Conservation (phyloP, 2,113 vertebrate species). For the Merops nubicus region DNA sequence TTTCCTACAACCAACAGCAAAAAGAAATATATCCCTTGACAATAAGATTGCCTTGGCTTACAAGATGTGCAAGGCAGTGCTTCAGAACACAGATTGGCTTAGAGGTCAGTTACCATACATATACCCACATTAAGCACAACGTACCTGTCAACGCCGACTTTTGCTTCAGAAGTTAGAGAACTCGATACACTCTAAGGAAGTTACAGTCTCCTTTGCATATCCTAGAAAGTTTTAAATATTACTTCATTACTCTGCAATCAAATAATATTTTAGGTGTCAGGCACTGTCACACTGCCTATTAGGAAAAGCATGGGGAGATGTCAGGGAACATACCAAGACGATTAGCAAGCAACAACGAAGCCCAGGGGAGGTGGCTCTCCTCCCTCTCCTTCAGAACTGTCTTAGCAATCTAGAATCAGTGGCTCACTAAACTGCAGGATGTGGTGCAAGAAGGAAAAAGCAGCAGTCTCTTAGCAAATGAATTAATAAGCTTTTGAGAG, state of each 20-base stretch:
- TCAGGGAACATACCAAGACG: not conserved
- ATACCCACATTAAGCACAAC: not conserved
- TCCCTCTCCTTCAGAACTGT: not conserved
- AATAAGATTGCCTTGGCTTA: not conserved
- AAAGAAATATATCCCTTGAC: not conserved
- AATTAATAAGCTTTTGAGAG: not conserved
- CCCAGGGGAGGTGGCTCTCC: not conserved
- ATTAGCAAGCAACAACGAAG: not conserved
- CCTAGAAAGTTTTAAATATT: not conserved
- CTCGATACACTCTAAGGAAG: not conserved
- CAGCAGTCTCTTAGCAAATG: not conserved
- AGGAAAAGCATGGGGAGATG: not conserved
- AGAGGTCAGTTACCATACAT: not conserved
- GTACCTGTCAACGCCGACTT: not conserved
- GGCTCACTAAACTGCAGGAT: not conserved
- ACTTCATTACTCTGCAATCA: not conserved
- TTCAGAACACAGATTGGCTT: not conserved
- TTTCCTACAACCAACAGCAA: not conserved
- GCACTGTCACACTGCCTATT: not conserved
- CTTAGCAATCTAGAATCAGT: not conserved
- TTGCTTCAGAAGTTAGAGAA: not conserved
- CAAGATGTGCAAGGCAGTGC: not conserved
- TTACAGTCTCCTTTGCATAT: not conserved
- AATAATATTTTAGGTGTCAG: not conserved
- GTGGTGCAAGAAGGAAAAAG: not conserved